These are phyloP conservation scores for Ginglymostoma cirratum DNA, from an alignment of 2,113 vertebrate species.

Conservation along the genomic window DNA sequence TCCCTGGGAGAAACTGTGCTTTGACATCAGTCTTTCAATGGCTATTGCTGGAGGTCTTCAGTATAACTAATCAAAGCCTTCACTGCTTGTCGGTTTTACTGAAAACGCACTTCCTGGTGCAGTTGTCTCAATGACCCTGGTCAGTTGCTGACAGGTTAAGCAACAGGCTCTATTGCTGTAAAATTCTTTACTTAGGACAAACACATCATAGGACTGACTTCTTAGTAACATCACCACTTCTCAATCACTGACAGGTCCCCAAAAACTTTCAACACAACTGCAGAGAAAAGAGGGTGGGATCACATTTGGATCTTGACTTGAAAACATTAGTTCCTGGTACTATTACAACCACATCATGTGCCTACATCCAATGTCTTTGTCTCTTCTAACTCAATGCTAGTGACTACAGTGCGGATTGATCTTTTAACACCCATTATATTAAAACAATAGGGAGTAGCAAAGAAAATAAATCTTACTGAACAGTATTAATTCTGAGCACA, in stretches of 20 bases:
- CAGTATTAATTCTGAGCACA: background rate
- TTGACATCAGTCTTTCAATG: background rate
- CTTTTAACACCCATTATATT: too few relatives aligned
- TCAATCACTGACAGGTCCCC: background rate
- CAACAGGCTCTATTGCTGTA: background rate
- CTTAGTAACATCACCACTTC: background rate
- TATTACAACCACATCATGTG: background rate
- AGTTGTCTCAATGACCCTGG: background rate
- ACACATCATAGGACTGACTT: background rate
- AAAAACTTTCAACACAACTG: too few relatives aligned
- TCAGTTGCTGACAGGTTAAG: background rate
- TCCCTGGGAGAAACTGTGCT: background rate
- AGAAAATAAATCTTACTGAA: background rate
- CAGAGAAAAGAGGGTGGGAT: too few relatives aligned
- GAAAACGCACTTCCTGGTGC: background rate
- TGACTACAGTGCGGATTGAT: background rate
- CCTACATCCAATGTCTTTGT: background rate
- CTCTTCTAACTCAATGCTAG: background rate
- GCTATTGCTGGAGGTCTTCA: background rate
- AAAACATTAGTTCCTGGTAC: background rate
- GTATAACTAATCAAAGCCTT: background rate
- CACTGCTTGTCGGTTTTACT: background rate
- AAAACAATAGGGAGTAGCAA: background rate
- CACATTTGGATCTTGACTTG: background rate
- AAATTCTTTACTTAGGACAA: background rate